phyloP scores from a whole-genome alignment of 2,888 invertebrate species.

The Lasioglossum morio region DNA sequence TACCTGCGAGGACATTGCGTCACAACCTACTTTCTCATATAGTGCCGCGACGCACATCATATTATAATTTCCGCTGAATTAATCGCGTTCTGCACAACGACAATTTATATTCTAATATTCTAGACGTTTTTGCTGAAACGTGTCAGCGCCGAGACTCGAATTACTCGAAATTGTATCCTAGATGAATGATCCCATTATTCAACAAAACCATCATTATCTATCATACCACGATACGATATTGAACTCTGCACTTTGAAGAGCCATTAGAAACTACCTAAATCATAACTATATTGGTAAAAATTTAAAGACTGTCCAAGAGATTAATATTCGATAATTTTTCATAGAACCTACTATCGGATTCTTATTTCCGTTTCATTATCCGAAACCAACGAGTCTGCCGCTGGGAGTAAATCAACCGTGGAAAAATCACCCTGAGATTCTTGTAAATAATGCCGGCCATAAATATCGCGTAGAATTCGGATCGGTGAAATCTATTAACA shows the following conservation, averaged over 20 bases:
- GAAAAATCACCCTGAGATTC: neutral
- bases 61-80: slow-evolving; percentile 11
- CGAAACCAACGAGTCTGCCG: neutral
- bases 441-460: neutral
- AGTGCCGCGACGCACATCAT: neutral
- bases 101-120: neutral
- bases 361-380: neutral
- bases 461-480: slow-evolving; percentile 1
- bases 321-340: neutral
- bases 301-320: neutral
- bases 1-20: slow-evolving; percentile 1
- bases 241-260: neutral
- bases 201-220: neutral
- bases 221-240: neutral
- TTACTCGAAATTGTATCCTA: neutral
- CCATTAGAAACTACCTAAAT: neutral
- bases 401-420: neutral
- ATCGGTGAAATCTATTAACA: slow-evolving; percentile 8
- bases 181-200: neutral
- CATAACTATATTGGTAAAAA: too few relatives aligned
- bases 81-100: neutral
- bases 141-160: neutral
- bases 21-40: slow-evolving; percentile 4
- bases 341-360: neutral
- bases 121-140: neutral